Percentiles rank a stretch among this genome's conserved stretches.
Evolutionary conservation across 2,888 invertebrate genomes (phyloP).

Genomic region (Acrobasis consociella): DNA sequence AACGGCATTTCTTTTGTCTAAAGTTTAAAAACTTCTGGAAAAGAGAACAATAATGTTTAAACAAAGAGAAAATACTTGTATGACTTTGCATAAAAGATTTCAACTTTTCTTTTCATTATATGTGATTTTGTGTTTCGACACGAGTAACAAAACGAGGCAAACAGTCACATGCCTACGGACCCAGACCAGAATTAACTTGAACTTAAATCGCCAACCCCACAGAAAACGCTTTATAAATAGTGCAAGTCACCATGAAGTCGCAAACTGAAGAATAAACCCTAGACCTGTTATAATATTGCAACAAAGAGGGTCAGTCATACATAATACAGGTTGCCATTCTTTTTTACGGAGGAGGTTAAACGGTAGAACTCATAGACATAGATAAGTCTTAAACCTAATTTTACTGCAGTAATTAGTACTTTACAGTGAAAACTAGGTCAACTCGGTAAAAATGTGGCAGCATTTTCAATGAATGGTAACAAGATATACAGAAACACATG

Average conservation of each 20-base stretch:
- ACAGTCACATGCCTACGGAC: background rate
- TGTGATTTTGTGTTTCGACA: background rate
- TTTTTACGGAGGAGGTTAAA: background rate
- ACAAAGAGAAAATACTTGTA: background rate
- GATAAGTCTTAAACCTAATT: too few species aligned
- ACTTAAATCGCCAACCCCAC: background rate
- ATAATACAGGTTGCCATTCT: background rate
- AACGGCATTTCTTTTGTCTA: slow-evolving; percentile 4
- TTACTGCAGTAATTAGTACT: too few species aligned
- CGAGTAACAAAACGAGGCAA: background rate
- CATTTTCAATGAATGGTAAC: background rate
- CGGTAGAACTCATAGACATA: too few species aligned
- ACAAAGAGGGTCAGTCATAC: background rate
- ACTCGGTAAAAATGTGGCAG: too few species aligned
- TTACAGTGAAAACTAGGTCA: too few species aligned
- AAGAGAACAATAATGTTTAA: background rate
- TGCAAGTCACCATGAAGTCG: background rate
- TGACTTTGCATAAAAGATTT: background rate
- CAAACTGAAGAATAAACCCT: background rate
- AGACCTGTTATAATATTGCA: background rate
- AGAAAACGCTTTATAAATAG: slow-evolving; percentile 2
- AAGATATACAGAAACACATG: background rate
- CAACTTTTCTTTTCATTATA: background rate
- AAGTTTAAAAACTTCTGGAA: background rate
- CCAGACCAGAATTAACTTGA: slow-evolving; percentile 20